phyloP scores from a whole-genome alignment of 2,797 vertebrate genomes.

The Cynopterus sphinx region DNA sequence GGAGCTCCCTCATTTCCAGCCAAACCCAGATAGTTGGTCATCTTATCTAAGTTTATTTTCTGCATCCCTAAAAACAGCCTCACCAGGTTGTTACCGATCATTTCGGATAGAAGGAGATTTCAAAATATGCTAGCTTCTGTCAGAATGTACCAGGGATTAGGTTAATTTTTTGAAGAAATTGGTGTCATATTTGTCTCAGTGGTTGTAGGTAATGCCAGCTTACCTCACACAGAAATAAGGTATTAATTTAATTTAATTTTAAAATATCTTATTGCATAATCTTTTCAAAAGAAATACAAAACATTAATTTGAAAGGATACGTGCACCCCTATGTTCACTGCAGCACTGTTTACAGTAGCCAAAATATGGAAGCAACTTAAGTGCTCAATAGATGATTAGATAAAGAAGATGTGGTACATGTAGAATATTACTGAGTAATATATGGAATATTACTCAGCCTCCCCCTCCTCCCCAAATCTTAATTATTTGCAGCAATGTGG shows the following conservation, averaged over 20 bases:
- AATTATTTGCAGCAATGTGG: too few species aligned
- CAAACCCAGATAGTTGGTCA: not conserved
- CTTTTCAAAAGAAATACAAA: too few species aligned
- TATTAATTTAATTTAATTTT: not conserved
- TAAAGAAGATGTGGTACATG: too few species aligned
- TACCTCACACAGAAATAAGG: slow-evolving; percentile 33
- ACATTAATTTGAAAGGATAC: too few species aligned
- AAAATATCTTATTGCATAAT: too few species aligned
- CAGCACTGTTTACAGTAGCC: too few species aligned
- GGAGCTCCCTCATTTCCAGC: not conserved
- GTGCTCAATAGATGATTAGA: too few species aligned
- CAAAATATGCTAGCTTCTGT: not conserved
- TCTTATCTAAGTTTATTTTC: not conserved
- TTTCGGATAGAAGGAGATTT: slow-evolving; percentile 11
- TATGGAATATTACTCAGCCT: too few species aligned
- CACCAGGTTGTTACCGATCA: not conserved
- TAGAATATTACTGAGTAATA: too few species aligned
- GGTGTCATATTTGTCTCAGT: not conserved
- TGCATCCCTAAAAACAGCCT: slow-evolving; percentile 1
- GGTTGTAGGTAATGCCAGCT: not conserved
- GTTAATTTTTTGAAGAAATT: not conserved
- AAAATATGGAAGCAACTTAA: too few species aligned
- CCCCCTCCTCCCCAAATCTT: too few species aligned
- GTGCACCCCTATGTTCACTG: too few species aligned
- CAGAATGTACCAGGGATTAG: not conserved